phyloP scores from a whole-genome alignment of 2,797 vertebrate genomes.

The Eleutherodactylus coqui region DNA sequence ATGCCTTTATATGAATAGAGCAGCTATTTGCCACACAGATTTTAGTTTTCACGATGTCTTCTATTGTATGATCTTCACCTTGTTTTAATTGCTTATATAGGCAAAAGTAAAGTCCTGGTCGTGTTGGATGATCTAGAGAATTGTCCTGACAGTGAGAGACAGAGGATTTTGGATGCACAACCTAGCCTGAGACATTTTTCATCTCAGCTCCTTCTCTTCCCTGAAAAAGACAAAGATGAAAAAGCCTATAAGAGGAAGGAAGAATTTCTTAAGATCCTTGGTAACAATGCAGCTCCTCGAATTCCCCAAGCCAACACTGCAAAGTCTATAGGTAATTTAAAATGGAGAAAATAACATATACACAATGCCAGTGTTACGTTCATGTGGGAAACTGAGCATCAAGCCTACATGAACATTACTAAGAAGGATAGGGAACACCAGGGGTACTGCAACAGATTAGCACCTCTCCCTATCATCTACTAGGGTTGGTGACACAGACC shows the following conservation, averaged over 20 bases:
- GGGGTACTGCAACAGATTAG: too few species aligned
- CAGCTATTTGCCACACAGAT: neutral
- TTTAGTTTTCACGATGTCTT: too few species aligned
- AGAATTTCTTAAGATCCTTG: neutral
- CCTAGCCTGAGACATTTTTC: neutral
- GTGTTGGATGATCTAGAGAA: constrained; percentile 39
- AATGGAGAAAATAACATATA: too few species aligned
- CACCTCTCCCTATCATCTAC: too few species aligned
- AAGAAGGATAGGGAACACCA: too few species aligned
- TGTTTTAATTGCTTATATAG: neutral
- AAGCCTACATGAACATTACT: too few species aligned
- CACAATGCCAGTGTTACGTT: too few species aligned
- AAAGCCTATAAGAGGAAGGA: neutral
- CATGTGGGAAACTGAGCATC: too few species aligned
- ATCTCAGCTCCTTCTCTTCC: constrained; percentile 25
- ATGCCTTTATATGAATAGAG: neutral
- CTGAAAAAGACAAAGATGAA: neutral
- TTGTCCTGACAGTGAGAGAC: neutral
- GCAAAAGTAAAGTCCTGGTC: constrained; percentile 24
- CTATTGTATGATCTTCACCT: neutral
- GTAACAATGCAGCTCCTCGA: neutral
- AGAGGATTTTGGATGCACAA: constrained; percentile 3
- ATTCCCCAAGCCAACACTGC: neutral
- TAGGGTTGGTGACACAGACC: too few species aligned
- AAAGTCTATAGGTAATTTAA: neutral